Evolutionary conservation across 2,888 invertebrate genomes (phyloP).

Genomic region (Acrobasis suavella): DNA sequence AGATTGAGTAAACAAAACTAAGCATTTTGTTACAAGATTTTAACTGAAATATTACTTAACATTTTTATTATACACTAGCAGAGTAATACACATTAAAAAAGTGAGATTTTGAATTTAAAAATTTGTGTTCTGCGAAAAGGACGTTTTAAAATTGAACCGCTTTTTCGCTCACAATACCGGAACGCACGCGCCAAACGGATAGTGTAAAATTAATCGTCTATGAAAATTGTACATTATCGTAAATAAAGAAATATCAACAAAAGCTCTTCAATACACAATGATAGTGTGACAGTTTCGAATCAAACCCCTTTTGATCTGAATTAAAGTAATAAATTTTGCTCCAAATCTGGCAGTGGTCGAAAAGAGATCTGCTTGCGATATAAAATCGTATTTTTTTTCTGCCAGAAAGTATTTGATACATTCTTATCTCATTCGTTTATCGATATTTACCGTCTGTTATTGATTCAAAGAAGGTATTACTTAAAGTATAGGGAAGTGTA

Average conservation of each 20-base stretch:
- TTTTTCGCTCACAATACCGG: conserved; percentile 10
- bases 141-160: conserved; percentile 12
- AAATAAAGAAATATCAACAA: conserved; percentile 61
- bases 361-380: not conserved
- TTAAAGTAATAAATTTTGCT: conserved; percentile 55
- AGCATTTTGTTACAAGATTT: too few relatives aligned
- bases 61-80: too few relatives aligned
- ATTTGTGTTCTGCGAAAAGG: conserved; percentile 16
- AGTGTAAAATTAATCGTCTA: conserved; percentile 59
- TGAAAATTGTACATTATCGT: conserved; percentile 68
- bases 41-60: too few relatives aligned
- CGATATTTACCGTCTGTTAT: too few relatives aligned
- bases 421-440: too few relatives aligned
- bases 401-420: too few relatives aligned
- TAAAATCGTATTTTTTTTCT: not conserved
- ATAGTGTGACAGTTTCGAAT: conserved; percentile 45
- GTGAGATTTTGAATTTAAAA: not conserved
- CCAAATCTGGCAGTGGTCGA: conserved; percentile 38
- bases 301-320: conserved; percentile 48
- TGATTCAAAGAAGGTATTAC: too few relatives aligned
- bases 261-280: conserved; percentile 50
- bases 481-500: too few relatives aligned
- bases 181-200: conserved; percentile 45
- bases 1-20: too few relatives aligned
- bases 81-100: not conserved